Conservation (phyloP, 2,797 vertebrate genomes). For the Tenualosa ilisha region DNA sequence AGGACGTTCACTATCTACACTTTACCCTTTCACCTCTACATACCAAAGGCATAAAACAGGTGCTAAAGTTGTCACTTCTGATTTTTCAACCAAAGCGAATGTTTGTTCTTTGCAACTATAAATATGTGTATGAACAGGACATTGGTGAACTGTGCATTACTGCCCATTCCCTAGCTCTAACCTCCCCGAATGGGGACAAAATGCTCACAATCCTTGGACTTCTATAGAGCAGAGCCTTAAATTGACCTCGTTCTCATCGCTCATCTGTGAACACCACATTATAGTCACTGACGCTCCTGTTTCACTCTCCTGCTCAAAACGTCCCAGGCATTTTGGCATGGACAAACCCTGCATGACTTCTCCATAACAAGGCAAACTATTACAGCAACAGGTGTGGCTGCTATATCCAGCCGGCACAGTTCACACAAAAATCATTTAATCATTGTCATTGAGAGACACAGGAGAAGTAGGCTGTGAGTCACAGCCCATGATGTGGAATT, state of each 20-base stretch:
- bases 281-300: neutral
- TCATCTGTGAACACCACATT: neutral
- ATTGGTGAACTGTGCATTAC: neutral
- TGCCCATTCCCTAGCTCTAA: neutral
- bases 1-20: neutral
- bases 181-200: neutral
- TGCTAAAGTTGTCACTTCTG: neutral
- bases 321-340: slow-evolving; percentile 38
- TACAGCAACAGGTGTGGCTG: slow-evolving; percentile 40
- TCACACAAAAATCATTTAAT: slow-evolving; percentile 22
- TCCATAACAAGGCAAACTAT: slow-evolving; percentile 45
- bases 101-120: neutral
- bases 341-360: slow-evolving; percentile 34
- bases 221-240: neutral
- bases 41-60: neutral
- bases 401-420: slow-evolving; percentile 37
- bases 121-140: neutral
- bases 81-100: too few species aligned
- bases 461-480: neutral
- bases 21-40: neutral
- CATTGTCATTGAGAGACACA: slow-evolving; percentile 11
- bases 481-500: neutral
- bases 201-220: neutral
- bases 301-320: slow-evolving; percentile 8
- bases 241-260: neutral